Percentiles rank a stretch among this genome's conserved stretches.
These are phyloP conservation scores for Pseudochromis fuscus DNA, from an alignment of 2,797 vertebrate species.

Conservation along the genomic window DNA sequence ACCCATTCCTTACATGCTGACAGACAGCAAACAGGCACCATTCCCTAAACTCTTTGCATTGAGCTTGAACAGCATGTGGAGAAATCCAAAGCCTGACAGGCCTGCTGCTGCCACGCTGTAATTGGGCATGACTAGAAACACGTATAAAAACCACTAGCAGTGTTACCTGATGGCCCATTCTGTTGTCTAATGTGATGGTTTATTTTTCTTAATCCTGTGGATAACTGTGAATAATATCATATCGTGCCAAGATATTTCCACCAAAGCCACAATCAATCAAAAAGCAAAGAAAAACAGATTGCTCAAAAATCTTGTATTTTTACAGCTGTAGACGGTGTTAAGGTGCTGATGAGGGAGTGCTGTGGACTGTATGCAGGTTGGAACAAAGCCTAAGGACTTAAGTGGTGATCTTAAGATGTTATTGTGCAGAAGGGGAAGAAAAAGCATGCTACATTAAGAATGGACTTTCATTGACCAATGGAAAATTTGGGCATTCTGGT, in stretches of 20 bases:
- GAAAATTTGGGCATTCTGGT: too few relatives aligned
- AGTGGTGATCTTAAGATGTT: too few relatives aligned
- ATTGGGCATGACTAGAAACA: too few relatives aligned
- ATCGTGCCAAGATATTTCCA: not conserved
- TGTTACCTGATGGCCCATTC: not conserved
- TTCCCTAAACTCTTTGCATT: not conserved
- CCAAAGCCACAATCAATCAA: not conserved
- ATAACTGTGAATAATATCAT: not conserved
- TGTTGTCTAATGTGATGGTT: not conserved
- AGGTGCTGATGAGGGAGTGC: not conserved
- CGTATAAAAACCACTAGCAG: not conserved
- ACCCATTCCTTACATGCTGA: not conserved
- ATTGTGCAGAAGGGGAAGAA: too few relatives aligned
- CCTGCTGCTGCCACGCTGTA: not conserved
- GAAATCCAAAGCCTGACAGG: not conserved
- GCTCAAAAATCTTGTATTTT: conserved; percentile 5
- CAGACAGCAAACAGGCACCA: not conserved
- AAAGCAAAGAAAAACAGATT: conserved; percentile 14
- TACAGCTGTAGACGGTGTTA: conserved; percentile 1
- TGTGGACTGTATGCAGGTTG: not conserved
- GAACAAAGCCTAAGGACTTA: too few relatives aligned
- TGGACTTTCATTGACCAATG: not conserved
- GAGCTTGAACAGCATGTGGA: not conserved
- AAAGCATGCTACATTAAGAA: not conserved
- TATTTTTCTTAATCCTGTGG: not conserved